phyloP scores from a whole-genome alignment of 2,888 invertebrate genomes.

The Tyria jacobaeae region DNA sequence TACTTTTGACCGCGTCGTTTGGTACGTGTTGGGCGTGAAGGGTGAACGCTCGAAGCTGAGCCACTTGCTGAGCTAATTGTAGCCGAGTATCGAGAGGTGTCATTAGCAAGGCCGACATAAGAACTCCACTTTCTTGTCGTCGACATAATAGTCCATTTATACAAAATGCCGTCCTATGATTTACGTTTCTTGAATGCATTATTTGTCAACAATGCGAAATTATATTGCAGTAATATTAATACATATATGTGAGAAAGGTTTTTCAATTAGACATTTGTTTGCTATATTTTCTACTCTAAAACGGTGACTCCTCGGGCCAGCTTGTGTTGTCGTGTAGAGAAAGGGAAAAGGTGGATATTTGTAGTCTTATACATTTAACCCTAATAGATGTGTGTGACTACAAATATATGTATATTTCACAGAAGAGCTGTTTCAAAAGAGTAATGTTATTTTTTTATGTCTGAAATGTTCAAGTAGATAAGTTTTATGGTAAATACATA shows the following conservation, averaged over 20 bases:
- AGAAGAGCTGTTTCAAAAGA: too few relatives aligned
- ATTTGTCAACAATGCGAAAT: conserved; percentile 6
- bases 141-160: conserved; percentile 29
- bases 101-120: conserved; percentile 53
- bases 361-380: not conserved
- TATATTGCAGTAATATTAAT: conserved; percentile 6
- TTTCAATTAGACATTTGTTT: conserved; percentile 3
- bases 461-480: too few relatives aligned
- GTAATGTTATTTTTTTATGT: too few relatives aligned
- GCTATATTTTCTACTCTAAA: too few relatives aligned
- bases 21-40: conserved; percentile 19
- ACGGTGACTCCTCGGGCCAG: too few relatives aligned
- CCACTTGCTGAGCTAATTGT: conserved; percentile 43
- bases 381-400: not conserved
- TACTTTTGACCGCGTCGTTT: conserved; percentile 45
- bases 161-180: conserved; percentile 32
- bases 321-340: too few relatives aligned
- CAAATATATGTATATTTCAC: not conserved
- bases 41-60: conserved; percentile 48
- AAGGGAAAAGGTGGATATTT: too few relatives aligned
- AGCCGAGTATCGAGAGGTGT: conserved; percentile 41
- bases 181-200: conserved; percentile 29
- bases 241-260: conserved; percentile 7
- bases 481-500: too few relatives aligned
- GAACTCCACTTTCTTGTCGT: conserved; percentile 45